Conservation (phyloP, 1,140 invertebrate genomes). For the Drosophila bocqueti region DNA sequence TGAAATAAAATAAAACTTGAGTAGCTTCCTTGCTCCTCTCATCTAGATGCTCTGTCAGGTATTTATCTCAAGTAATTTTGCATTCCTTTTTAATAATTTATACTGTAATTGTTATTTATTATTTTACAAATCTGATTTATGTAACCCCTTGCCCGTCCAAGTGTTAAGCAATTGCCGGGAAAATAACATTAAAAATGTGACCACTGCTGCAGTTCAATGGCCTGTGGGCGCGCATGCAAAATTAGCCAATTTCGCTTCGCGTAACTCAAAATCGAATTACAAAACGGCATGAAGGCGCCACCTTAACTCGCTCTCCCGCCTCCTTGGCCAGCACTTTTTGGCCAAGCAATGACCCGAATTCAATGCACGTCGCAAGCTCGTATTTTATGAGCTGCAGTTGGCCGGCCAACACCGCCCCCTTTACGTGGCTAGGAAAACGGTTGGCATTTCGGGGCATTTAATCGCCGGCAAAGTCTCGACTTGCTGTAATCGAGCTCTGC, state of each 20-base stretch:
- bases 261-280: constrained; percentile 73
- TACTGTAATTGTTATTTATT: not conserved
- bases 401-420: constrained; percentile 8
- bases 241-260: constrained; percentile 49
- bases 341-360: constrained; percentile 74
- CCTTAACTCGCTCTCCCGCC: constrained; percentile 1
- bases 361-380: constrained; percentile 70
- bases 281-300: constrained; percentile 54
- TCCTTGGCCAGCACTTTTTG: not conserved
- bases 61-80: not conserved
- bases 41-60: not conserved
- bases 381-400: constrained; percentile 53
- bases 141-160: not conserved
- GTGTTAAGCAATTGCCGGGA: constrained; percentile 42
- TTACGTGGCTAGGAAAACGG: constrained; percentile 9
- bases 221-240: constrained; percentile 57
- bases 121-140: constrained; percentile 11
- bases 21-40: not conserved
- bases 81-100: not conserved
- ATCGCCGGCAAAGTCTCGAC: constrained; percentile 50
- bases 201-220: constrained; percentile 60
- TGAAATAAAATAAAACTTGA: not conserved
- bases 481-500: constrained; percentile 57
- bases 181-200: constrained; percentile 38
- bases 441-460: constrained; percentile 67